Evolutionary conservation across 1,140 invertebrate genomes (phyloP), one percentile per base, ranked within the genome.

Genomic region (Adelges cooleyi): DNA sequence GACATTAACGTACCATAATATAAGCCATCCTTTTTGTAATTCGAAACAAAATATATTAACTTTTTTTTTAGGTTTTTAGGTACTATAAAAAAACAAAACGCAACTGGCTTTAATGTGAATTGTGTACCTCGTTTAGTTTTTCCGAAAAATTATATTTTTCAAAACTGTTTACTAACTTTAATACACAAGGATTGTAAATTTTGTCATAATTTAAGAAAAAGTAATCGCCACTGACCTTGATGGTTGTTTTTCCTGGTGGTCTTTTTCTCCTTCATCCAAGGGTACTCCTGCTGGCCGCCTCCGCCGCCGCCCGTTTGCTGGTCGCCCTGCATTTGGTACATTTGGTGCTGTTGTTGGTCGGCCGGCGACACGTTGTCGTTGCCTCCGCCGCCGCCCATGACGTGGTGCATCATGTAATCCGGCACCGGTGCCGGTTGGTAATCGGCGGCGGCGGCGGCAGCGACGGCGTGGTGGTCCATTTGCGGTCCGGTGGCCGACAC

Each of bases 231-330:
- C 66, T 67, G 78, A 92, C 90, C 89, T 88, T 92, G 90, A 75
- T 92, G 90, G 72, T 81, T 86, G 74, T 78, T 85, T 75, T 95
- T 95, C 70, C 91, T 81, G 1, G 90, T 89, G 2, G 90, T 92
- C 77, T 95, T 95, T 80, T 95, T 95, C 77, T 95, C 92, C 74
- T 95, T 95, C 92, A 95, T 95, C 92, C 92, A 95, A 1, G 92
- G 90, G 75, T 93, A 95, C 72, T 95, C 91, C 20, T 90, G 89
- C 51, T 93, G 56, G 42, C 56, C 56, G 18, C 42, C 42, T 87
- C 65, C 76, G 80, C 74, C 79, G 80, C 20, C 73, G n/a, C 65
- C 68, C 3, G 49, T 59, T 38, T 49, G 62, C 27, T 67, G 66
- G 11, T 65, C 50, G 4, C 40, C 65, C n/a, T 38, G 36, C 67